Base-by-base conservation (phyloP, 2,797 vertebrate genomes). In the Zenarchopterus dispar region DNA sequence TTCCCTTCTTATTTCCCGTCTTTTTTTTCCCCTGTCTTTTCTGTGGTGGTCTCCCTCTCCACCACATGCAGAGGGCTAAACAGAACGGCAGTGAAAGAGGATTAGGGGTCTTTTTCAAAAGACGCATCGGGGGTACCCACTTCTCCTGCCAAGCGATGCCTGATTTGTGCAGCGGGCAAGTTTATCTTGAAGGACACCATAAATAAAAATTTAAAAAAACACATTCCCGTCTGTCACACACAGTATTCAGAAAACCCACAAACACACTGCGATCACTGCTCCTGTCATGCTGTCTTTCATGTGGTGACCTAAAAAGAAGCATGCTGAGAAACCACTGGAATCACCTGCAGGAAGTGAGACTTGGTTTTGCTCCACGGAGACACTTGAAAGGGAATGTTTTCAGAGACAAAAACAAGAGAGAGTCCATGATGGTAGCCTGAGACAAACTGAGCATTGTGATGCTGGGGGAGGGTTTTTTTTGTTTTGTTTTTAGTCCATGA, bases 341-440 rank as follows among this genome's bases (percentile, higher is more conserved):
- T 82, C 75, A 56, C 82, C 82, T 73, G 73, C 70, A 77, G 81
- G 62, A 67, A 59, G 36, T 15, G 56, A 63, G 66, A 67, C 66
- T 43, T 47, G 42, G 64, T 61, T 80, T 70, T 56, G 72, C 56
- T 84, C 77, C 71, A 60, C 64, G 23, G 58, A 53, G 67, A 84
- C 62, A 67, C 58, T 65, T 80, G 57, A 83, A 70, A 64, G 39
- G n/a, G 75, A 73, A 80, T 50, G 26, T 76, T 67, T 60, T 23
- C 48, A 66, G 52, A 73, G 51, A 54, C 13, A 39, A 39, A 39
- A 39, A 15, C 36, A 39, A 15, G 11, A 15, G 36, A 39, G 5
- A 1, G 36, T 39, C 36, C 36, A 39, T 39, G 13, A 39, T 3
- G 13, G 13, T 2, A 16, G 36, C 13, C 36, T 15, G 13, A 5